phyloP scores from a whole-genome alignment of 2,797 vertebrate species.

The Austrolebias charrua region DNA sequence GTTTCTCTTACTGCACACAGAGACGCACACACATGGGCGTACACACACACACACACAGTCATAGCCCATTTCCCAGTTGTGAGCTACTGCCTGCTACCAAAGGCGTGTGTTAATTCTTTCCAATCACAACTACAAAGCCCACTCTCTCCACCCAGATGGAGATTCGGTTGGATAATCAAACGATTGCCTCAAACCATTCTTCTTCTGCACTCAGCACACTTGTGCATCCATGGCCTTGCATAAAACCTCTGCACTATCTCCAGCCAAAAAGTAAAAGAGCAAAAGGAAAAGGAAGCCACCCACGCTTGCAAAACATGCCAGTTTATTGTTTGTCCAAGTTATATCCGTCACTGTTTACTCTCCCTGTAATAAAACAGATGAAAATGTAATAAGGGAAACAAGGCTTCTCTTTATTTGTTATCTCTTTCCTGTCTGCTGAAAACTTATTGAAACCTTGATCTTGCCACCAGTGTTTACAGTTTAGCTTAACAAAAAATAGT shows the following conservation, averaged over 20 bases:
- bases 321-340: slow-evolving; percentile 59
- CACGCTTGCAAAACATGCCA: slow-evolving; percentile 32
- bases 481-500: slow-evolving; percentile 36
- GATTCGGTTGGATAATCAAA: slow-evolving; percentile 67
- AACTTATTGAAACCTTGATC: slow-evolving; percentile 58
- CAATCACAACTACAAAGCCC: slow-evolving; percentile 74
- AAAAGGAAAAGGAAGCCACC: slow-evolving; percentile 25
- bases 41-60: too few relatives aligned
- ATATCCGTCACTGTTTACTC: slow-evolving; percentile 54
- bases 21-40: slow-evolving; percentile 31
- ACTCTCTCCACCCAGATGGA: slow-evolving; percentile 62
- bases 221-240: slow-evolving; percentile 11
- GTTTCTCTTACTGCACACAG: slow-evolving; percentile 1
- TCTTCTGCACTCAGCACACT: slow-evolving; percentile 37
- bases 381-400: slow-evolving; percentile 56
- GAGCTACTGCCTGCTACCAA: slow-evolving; percentile 58
- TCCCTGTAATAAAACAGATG: slow-evolving; percentile 29
- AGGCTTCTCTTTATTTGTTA: slow-evolving; percentile 42
- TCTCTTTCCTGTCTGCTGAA: slow-evolving; percentile 35
- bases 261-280: slow-evolving; percentile 5
- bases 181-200: slow-evolving; percentile 66
- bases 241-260: slow-evolving; percentile 24
- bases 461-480: slow-evolving; percentile 54
- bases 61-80: slow-evolving; percentile 61
- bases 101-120: slow-evolving; percentile 67